Percentiles rank a stretch among this genome's conserved stretches.
These are phyloP conservation scores for Torymus texanus DNA, from an alignment of 2,888 invertebrate species.

Conservation along the genomic window DNA sequence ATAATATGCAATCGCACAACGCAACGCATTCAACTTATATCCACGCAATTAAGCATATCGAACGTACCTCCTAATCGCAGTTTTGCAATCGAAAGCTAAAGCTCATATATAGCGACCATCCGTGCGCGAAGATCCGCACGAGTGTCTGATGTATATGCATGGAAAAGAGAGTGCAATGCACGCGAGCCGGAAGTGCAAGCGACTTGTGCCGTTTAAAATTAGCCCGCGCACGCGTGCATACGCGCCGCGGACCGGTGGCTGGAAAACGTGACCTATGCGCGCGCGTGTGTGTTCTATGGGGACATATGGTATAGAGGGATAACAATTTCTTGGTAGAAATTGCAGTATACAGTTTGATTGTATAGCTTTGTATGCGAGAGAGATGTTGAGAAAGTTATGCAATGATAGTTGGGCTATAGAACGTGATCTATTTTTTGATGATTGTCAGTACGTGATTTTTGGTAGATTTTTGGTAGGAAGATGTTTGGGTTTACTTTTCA, in stretches of 20 bases:
- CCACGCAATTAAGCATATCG: no score
- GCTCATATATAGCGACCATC: not conserved
- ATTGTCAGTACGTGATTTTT: no score
- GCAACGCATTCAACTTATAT: no score
- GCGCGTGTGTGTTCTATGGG: not conserved
- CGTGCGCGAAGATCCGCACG: not conserved
- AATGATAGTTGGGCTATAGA: no score
- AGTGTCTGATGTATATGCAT: not conserved
- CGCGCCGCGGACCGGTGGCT: not conserved
- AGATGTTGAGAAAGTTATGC: no score
- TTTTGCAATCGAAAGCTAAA: slow-evolving; percentile 13
- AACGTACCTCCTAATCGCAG: no score
- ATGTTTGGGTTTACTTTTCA: no score
- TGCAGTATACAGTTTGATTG: no score
- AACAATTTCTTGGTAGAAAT: not conserved
- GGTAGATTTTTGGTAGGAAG: no score
- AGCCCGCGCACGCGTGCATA: slow-evolving; percentile 1
- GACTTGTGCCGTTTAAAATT: slow-evolving; percentile 36
- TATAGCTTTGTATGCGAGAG: no score
- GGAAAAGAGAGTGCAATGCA: not conserved
- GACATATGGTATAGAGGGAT: not conserved
- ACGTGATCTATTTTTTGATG: no score
- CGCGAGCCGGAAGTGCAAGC: slow-evolving; percentile 15
- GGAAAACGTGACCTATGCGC: slow-evolving; percentile 12
- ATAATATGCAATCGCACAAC: no score